Evolutionary conservation across 1,140 invertebrate genomes (phyloP).

Genomic region (Cydia pomonella): DNA sequence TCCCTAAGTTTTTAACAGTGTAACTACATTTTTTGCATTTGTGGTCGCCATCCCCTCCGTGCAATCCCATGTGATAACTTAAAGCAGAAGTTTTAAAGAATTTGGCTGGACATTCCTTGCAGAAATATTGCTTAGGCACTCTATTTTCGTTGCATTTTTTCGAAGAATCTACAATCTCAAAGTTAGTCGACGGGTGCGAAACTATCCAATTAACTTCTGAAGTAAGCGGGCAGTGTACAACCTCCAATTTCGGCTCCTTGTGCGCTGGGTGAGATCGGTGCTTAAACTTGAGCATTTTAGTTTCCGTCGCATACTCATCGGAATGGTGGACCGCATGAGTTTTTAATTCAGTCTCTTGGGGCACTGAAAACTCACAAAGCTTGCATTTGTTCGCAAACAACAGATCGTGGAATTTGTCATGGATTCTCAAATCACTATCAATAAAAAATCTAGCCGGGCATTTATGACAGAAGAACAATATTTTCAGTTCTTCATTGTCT

Average conservation of each 20-base stretch:
- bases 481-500: slow-evolving; percentile 63
- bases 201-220: slow-evolving; percentile 64
- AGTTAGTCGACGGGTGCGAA: slow-evolving; percentile 52
- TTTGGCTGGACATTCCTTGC: slow-evolving; percentile 85
- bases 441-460: slow-evolving; percentile 87
- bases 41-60: slow-evolving; percentile 85
- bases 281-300: slow-evolving; percentile 85
- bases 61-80: slow-evolving; percentile 87
- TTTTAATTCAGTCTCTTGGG: slow-evolving; percentile 85
- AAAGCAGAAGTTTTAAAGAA: slow-evolving; percentile 86
- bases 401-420: slow-evolving; percentile 85
- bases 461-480: slow-evolving; percentile 83
- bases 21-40: slow-evolving; percentile 93
- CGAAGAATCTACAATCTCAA: slow-evolving; percentile 46
- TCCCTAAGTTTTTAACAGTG: slow-evolving; percentile 88
- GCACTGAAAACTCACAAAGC: slow-evolving; percentile 89
- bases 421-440: slow-evolving; percentile 85
- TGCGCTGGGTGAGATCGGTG: slow-evolving; percentile 84
- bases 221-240: slow-evolving; percentile 69
- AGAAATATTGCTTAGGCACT: slow-evolving; percentile 73
- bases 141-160: slow-evolving; percentile 60
- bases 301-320: slow-evolving; percentile 90
- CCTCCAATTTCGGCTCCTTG: slow-evolving; percentile 83
- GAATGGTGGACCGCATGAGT: slow-evolving; percentile 90
- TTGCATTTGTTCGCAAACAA: slow-evolving; percentile 85